Conservation (phyloP, 1,140 invertebrate genomes). For the Drosophila seguyi region DNA sequence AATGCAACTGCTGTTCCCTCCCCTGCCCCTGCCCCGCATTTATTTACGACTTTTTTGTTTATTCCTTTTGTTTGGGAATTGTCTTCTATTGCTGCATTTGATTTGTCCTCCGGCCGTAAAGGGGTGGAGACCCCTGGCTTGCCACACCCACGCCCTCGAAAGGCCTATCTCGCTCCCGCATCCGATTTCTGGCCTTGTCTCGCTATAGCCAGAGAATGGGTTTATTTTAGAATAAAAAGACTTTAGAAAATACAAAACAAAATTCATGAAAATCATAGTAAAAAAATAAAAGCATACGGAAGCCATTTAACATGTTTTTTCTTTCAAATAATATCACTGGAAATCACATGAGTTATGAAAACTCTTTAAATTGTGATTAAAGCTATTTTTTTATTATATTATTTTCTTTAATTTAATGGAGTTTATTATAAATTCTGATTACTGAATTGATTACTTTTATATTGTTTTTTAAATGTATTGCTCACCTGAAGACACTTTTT, state of each 20-base stretch:
- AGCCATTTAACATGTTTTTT: neutral
- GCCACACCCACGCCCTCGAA: constrained; percentile 59
- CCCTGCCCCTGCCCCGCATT: neutral
- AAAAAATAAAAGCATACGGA: neutral
- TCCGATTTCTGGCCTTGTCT: constrained; percentile 21
- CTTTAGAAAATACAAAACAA: too few relatives aligned
- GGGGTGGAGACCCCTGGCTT: constrained; percentile 27
- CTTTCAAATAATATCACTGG: neutral
- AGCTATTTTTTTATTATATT: too few relatives aligned
- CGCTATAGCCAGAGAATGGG: constrained; percentile 19
- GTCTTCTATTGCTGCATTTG: constrained; percentile 62
- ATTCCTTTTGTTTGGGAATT: constrained; percentile 24
- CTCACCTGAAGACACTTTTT: too few relatives aligned
- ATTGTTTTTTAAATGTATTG: too few relatives aligned
- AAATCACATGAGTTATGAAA: neutral
- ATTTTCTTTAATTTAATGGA: too few relatives aligned
- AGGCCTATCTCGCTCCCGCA: neutral
- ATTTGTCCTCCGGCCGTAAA: constrained; percentile 54
- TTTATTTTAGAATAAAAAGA: constrained; percentile 1
- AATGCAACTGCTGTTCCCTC: constrained; percentile 24
- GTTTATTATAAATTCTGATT: too few relatives aligned
- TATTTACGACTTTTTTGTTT: constrained; percentile 8
- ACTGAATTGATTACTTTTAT: too few relatives aligned
- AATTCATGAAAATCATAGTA: too few relatives aligned
- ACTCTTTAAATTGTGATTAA: too few relatives aligned